A percentile compares a stretch with the other conserved stretches of the same genome.
These are phyloP conservation scores for Xiphydria camelus DNA, from an alignment of 2,888 invertebrate genomes.

Conservation along the genomic window DNA sequence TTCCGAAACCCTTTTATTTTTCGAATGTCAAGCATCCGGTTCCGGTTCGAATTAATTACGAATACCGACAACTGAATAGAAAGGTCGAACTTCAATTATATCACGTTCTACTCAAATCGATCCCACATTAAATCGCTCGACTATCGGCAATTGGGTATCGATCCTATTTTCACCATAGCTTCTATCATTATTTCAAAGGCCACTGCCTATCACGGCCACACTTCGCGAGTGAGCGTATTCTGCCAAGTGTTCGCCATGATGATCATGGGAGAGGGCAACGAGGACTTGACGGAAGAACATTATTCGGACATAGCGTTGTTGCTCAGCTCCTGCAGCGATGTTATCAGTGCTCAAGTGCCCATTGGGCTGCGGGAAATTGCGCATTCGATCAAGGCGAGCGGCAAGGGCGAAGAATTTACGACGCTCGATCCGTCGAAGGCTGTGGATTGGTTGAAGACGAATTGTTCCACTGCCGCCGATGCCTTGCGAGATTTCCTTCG, in stretches of 20 bases:
- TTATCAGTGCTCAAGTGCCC: conserved; percentile 78
- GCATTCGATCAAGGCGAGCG: conserved; percentile 56
- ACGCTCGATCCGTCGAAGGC: conserved; percentile 60
- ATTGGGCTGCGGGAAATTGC: conserved; percentile 59
- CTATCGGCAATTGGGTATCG: too few relatives aligned
- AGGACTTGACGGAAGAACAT: conserved; percentile 67
- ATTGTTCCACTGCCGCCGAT: conserved; percentile 58
- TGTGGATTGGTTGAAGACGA: conserved; percentile 63
- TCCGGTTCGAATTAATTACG: too few relatives aligned
- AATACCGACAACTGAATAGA: too few relatives aligned
- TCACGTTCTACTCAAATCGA: too few relatives aligned
- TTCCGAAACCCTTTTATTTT: too few relatives aligned
- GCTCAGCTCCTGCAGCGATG: conserved; percentile 69
- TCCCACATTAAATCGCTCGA: too few relatives aligned
- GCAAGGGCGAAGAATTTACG: conserved; percentile 60
- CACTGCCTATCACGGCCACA: conserved; percentile 56
- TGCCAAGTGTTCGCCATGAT: conserved; percentile 64
- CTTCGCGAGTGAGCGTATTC: conserved; percentile 60
- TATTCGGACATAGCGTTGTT: conserved; percentile 72
- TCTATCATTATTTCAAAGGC: conserved; percentile 38
- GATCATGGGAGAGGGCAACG: conserved; percentile 60
- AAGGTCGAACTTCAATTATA: too few relatives aligned
- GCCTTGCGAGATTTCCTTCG: conserved; percentile 66
- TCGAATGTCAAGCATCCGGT: too few relatives aligned
- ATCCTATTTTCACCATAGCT: too few relatives aligned